Conservation (phyloP, 2,888 invertebrate species). For the Lacanobia wlatinum region DNA sequence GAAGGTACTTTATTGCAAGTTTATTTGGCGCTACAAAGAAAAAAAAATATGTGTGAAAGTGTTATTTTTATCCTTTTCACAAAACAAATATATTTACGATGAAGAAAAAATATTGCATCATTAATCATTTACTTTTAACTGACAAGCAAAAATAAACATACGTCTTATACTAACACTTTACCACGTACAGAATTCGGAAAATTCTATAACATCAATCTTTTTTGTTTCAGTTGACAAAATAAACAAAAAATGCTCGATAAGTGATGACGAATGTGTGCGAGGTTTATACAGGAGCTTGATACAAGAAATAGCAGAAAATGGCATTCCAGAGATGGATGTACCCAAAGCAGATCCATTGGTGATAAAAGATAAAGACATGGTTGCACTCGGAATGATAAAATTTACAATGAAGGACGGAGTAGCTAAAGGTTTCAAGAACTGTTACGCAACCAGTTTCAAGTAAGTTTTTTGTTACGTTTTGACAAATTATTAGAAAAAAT, state of each 20-base stretch:
- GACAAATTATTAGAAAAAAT: no score
- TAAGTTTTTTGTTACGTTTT: constrained; percentile 44
- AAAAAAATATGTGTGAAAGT: no score
- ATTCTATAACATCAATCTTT: not conserved
- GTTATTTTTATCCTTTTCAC: no score
- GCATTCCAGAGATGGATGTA: constrained; percentile 41
- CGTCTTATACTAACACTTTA: not conserved
- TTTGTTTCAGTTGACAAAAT: constrained; percentile 39
- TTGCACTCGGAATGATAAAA: constrained; percentile 45
- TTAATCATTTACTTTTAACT: no score
- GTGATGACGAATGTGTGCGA: constrained; percentile 30
- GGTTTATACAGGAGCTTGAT: not conserved
- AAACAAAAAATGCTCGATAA: constrained; percentile 34
- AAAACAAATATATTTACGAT: no score
- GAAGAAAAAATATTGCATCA: no score
- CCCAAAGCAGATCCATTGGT: constrained; percentile 46
- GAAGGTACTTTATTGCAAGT: no score
- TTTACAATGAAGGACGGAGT: constrained; percentile 24
- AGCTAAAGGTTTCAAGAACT: constrained; percentile 48
- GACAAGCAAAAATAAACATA: no score
- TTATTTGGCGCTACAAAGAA: no score
- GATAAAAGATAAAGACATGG: constrained; percentile 12
- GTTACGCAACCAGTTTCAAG: constrained; percentile 17
- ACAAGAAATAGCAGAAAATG: constrained; percentile 27
- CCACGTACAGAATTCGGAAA: no score